phyloP scores from a whole-genome alignment of 1,140 invertebrate species.

The Anagrus nilaparvatae region DNA sequence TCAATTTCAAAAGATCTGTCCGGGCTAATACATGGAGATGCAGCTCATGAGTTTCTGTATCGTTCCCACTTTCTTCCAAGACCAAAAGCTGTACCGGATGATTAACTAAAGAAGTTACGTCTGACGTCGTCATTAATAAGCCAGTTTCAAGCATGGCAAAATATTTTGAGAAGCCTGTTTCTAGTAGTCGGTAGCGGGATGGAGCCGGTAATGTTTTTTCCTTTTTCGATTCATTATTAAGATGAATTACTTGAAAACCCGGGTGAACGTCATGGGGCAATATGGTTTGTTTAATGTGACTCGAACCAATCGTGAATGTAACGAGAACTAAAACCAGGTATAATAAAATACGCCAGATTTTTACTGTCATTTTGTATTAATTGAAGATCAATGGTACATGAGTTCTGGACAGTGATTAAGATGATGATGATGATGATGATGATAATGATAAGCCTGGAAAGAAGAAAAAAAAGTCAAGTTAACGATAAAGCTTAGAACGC shows the following conservation, averaged over 20 bases:
- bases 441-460: too few relatives aligned
- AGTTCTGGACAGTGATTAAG: too few relatives aligned
- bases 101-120: slow-evolving; percentile 68
- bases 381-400: too few relatives aligned
- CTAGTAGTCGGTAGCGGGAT: slow-evolving; percentile 56
- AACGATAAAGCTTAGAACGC: too few relatives aligned
- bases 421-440: too few relatives aligned
- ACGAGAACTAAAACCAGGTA: too few relatives aligned
- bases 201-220: slow-evolving; percentile 36
- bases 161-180: slow-evolving; percentile 68
- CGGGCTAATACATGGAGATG: slow-evolving; percentile 75
- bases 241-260: slow-evolving; percentile 72
- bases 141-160: slow-evolving; percentile 82
- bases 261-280: slow-evolving; percentile 75
- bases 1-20: slow-evolving; percentile 66
- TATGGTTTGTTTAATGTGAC: slow-evolving; percentile 35
- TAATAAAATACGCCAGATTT: too few relatives aligned
- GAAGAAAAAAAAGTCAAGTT: too few relatives aligned
- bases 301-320: too few relatives aligned
- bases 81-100: slow-evolving; percentile 69
- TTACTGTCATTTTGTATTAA: too few relatives aligned
- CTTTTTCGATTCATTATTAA: slow-evolving; percentile 35
- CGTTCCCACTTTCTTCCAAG: slow-evolving; percentile 66
- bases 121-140: slow-evolving; percentile 80
- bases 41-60: slow-evolving; percentile 66